phyloP scores from a whole-genome alignment of 2,113 vertebrate species.

The Austrofundulus limnaeus region DNA sequence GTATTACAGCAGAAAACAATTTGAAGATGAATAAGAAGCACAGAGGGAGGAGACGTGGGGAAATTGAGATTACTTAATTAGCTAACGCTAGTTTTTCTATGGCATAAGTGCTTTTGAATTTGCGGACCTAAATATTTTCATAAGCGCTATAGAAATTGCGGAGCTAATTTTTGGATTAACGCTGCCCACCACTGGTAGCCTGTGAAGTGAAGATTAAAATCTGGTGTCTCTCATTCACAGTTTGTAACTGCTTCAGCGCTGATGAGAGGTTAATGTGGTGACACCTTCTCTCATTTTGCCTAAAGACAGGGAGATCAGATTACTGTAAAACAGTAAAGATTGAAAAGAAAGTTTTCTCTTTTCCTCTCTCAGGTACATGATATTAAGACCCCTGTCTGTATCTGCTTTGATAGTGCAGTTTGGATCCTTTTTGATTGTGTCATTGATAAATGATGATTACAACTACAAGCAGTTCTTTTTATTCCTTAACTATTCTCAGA shows the following conservation, averaged over 20 bases:
- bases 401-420: conserved; percentile 60
- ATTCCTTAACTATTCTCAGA: conserved; percentile 51
- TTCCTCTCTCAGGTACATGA: conserved; percentile 31
- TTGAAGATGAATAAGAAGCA: conserved; percentile 69
- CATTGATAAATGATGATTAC: conserved; percentile 72
- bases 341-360: conserved; percentile 30
- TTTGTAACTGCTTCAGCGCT: conserved; percentile 61
- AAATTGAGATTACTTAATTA: conserved; percentile 24
- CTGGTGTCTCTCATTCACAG: conserved; percentile 71
- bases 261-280: conserved; percentile 69
- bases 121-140: too few species aligned
- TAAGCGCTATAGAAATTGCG: too few species aligned
- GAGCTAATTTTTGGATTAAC: too few species aligned
- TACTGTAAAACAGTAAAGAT: conserved; percentile 57
- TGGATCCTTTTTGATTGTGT: conserved; percentile 48
- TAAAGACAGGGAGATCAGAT: conserved; percentile 70
- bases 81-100: too few species aligned
- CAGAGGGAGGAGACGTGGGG: conserved; percentile 44
- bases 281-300: conserved; percentile 71
- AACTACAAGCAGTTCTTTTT: conserved; percentile 70
- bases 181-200: too few species aligned
- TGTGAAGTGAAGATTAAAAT: conserved; percentile 75
- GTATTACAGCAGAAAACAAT: conserved; percentile 69
- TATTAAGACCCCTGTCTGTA: conserved; percentile 62
- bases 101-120: too few species aligned